Base-by-base conservation (phyloP, 2,888 invertebrate species). In the Clostera curtula region DNA sequence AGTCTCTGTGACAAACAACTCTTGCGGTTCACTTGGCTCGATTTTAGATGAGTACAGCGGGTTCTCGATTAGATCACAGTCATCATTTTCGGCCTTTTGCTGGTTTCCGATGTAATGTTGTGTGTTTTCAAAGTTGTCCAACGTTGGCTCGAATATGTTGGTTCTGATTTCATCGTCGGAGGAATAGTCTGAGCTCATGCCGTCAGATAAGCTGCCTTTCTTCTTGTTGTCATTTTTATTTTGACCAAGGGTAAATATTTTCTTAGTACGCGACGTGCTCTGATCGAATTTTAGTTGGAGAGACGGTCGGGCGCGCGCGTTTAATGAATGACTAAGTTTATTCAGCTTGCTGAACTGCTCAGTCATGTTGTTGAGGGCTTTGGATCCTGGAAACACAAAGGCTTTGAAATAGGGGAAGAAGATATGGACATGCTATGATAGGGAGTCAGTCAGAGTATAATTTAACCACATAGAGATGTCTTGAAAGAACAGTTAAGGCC, bases 271-370 rank as follows among this genome's bases (percentile, higher is more conserved):
- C 0, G 83, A 72, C 11, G 80, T 61, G 36, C 73, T 50, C 30
- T 76, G 75, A 50, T 80, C 85, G 43, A 80, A 73, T 39, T 76
- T 77, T n/a, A 86, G 69, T 43, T 83, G 83, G 1, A 83, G 69
- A 57, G 83, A 57, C 43, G 84, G 61, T 33, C 88, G 69, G 47
- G 88, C 50, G 70, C 88, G 67, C 0, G 87, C 82, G 49, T 88
- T 88, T 22, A 90, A 83, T 12, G 87, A 87, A 45, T 88, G 88
- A 30, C 90, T 86, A 17, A 93, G 76, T 51, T 90, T 90, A 61
- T 93, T 93, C 18, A 95, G 69, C 65, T 93, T 94, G 32, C 92
- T 93, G 69, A 96, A 93, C 59, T 95, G 94, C 42, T 93, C 94
- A 0, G 92, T 89, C 85, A 95, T 91, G 62, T 95, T 95, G 38